Conservation (phyloP, 2,888 invertebrate genomes). For the Orchesellides sinensis region DNA sequence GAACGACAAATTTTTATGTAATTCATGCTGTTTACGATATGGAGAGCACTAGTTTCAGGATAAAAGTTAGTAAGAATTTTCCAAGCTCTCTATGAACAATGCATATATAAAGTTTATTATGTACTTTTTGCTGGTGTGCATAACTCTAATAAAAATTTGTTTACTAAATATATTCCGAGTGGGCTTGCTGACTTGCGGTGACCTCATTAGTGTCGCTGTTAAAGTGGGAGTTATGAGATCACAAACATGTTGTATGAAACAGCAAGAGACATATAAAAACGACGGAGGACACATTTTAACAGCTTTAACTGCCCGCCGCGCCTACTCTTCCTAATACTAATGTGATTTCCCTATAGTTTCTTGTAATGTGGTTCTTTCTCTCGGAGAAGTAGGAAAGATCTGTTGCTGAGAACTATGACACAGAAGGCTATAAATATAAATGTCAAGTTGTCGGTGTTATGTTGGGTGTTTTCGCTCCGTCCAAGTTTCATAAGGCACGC, state of each 20-base stretch:
- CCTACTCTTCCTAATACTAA: conserved; percentile 17
- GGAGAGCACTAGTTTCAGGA: not conserved
- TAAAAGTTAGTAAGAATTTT: not conserved
- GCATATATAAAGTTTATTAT: not conserved
- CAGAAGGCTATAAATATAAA: conserved; percentile 63
- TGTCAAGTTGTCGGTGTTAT: conserved; percentile 60
- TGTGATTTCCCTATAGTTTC: conserved; percentile 9
- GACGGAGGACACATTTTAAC: conserved; percentile 31
- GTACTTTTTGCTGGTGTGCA: not conserved
- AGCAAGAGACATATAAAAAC: conserved; percentile 28
- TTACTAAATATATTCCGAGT: no score
- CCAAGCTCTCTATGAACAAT: not conserved
- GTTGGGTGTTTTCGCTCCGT: conserved; percentile 1
- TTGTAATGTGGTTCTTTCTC: not conserved
- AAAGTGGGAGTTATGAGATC: conserved; percentile 66
- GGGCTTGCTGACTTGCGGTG: conserved; percentile 60
- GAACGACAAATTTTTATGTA: conserved; percentile 9
- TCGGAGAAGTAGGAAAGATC: conserved; percentile 33
- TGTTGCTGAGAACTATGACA: conserved; percentile 61
- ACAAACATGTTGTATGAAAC: conserved; percentile 56
- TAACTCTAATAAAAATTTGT: not conserved
- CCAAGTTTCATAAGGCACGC: conserved; percentile 24
- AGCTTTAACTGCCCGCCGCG: conserved; percentile 36
- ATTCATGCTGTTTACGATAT: conserved; percentile 32
- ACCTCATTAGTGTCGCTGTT: conserved; percentile 64